Conservation (phyloP, 2,888 invertebrate species). For the Phyto melanocephala region DNA sequence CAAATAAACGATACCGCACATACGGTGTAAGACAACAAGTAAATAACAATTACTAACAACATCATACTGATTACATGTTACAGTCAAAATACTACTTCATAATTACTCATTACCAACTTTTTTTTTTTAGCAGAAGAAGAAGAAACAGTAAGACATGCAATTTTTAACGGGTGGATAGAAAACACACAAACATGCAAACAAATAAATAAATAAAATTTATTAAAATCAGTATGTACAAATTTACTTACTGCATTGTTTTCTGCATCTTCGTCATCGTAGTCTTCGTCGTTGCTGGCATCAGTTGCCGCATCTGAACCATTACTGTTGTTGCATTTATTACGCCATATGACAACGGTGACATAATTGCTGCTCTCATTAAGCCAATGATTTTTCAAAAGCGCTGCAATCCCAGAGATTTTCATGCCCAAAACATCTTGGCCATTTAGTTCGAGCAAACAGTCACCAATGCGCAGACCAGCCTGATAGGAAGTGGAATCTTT, state of each 20-base stretch:
- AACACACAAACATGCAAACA: background rate
- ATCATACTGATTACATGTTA: constrained; percentile 29
- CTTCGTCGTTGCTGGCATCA: constrained; percentile 25
- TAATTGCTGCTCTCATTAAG: constrained; percentile 72
- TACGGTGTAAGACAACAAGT: constrained; percentile 11
- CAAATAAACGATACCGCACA: constrained; percentile 24
- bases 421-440: constrained; percentile 76
- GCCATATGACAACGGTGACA: constrained; percentile 76
- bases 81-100: constrained; percentile 7
- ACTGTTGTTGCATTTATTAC: constrained; percentile 70
- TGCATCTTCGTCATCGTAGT: constrained; percentile 54
- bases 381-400: constrained; percentile 75
- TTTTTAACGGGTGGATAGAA: background rate
- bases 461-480: constrained; percentile 84
- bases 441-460: constrained; percentile 83
- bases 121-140: background rate
- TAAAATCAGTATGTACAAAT: too few species aligned
- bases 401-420: constrained; percentile 76
- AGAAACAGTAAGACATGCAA: constrained; percentile 33
- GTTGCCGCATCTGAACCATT: constrained; percentile 45
- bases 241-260: constrained; percentile 62
- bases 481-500: constrained; percentile 82
- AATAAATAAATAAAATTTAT: background rate
- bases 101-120: constrained; percentile 37
- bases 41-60: background rate